Conservation (phyloP, 2,797 vertebrate species). For the Typhlichthys eigenmanni region DNA sequence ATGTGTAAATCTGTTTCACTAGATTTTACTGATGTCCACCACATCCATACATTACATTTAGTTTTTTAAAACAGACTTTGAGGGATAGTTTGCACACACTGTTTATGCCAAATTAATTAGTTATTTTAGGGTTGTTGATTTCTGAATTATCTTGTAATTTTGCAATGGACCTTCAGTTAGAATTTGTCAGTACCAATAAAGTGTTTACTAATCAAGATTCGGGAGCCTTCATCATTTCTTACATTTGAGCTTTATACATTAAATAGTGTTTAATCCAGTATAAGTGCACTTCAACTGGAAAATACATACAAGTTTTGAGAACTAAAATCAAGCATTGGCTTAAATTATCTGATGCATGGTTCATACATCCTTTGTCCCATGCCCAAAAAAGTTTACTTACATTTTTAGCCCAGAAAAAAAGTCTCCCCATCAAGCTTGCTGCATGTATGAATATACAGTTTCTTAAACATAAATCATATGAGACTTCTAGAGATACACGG, state of each 20-base stretch:
- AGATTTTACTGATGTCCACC: neutral
- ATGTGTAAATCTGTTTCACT: neutral
- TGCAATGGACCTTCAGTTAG: conserved; percentile 31
- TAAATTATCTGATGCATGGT: neutral
- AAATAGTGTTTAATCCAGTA: neutral
- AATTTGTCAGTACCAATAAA: conserved; percentile 63
- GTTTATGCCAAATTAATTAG: conserved; percentile 30
- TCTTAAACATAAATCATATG: neutral
- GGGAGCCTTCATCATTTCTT: neutral
- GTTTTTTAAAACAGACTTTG: neutral
- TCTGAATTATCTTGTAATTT: conserved; percentile 45
- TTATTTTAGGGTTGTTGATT: conserved; percentile 21
- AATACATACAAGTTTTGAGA: neutral
- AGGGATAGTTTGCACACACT: neutral
- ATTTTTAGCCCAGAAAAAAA: too few species aligned
- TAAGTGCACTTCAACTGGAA: neutral
- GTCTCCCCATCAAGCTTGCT: neutral
- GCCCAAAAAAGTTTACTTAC: neutral
- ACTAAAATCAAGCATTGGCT: neutral
- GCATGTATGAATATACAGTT: neutral
- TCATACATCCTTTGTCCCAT: too few species aligned
- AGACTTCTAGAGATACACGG: too few species aligned
- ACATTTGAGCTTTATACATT: neutral
- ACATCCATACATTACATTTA: too few species aligned
- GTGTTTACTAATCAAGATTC: conserved; percentile 56